Percentiles rank a stretch among this genome's conserved stretches.
These are phyloP conservation scores for Drosophila parthenogenetica DNA, from an alignment of 2,888 invertebrate species.

Conservation along the genomic window DNA sequence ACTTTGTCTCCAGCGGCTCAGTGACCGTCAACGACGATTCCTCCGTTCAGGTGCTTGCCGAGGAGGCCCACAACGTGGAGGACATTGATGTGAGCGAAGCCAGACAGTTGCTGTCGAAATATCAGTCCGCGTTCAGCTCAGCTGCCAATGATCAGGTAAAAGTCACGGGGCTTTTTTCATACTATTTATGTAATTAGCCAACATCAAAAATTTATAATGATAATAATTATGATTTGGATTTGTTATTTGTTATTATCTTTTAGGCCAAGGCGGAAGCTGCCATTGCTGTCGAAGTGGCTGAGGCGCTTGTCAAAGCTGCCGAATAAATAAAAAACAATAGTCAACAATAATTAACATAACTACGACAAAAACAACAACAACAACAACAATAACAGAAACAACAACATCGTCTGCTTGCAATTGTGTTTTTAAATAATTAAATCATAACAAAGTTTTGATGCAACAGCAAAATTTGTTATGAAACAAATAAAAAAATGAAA, in stretches of 20 bases:
- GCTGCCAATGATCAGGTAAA: slow-evolving; percentile 92
- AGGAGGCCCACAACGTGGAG: slow-evolving; percentile 96
- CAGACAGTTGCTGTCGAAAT: slow-evolving; percentile 92
- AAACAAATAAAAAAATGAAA: slow-evolving; percentile 68
- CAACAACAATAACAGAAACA: slow-evolving; percentile 37
- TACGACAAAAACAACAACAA: slow-evolving; percentile 36
- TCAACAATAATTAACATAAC: slow-evolving; percentile 28
- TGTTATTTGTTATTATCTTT: slow-evolving; percentile 50
- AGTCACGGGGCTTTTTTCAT: neutral
- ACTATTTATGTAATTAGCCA: neutral
- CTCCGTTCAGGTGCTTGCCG: slow-evolving; percentile 96
- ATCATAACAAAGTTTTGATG: slow-evolving; percentile 54
- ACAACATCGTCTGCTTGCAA: slow-evolving; percentile 42
- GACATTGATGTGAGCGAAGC: slow-evolving; percentile 92
- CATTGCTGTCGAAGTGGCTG: slow-evolving; percentile 97
- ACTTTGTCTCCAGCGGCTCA: slow-evolving; percentile 98
- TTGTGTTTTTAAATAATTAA: slow-evolving; percentile 66
- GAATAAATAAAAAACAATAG: slow-evolving; percentile 84
- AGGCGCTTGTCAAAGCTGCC: slow-evolving; percentile 95
- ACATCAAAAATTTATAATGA: neutral
- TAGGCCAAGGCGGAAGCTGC: slow-evolving; percentile 94
- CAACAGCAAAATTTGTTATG: slow-evolving; percentile 58
- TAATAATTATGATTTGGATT: neutral
- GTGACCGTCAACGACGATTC: slow-evolving; percentile 98
- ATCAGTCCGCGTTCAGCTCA: slow-evolving; percentile 92